Evolutionary conservation across 2,797 vertebrate species (phyloP).

Genomic region (Darevskia nairensis): DNA sequence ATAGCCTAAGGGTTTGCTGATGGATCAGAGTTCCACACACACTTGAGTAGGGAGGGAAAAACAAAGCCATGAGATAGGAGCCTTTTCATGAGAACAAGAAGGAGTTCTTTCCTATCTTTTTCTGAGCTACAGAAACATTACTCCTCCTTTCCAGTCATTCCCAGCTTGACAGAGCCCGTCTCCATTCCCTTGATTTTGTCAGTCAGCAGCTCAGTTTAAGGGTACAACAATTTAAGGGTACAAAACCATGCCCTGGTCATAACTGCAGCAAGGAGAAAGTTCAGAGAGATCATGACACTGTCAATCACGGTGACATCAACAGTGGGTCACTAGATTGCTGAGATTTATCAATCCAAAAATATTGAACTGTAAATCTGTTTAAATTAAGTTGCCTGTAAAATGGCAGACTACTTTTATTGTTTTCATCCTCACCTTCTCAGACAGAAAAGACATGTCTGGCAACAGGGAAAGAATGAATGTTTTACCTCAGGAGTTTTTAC

Average conservation of each 20-base stretch:
- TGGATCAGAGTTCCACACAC: neutral
- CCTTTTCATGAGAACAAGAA: conserved; percentile 32
- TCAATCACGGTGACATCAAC: neutral
- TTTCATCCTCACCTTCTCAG: neutral
- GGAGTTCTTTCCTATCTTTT: neutral
- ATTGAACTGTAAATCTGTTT: neutral
- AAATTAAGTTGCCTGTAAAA: neutral
- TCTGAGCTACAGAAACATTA: neutral
- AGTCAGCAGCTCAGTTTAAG: no score
- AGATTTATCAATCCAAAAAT: neutral
- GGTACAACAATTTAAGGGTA: neutral
- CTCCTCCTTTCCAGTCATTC: conserved; percentile 17
- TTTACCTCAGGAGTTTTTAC: neutral
- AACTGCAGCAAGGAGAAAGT: neutral
- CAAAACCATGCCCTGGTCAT: neutral
- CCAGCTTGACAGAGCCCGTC: neutral
- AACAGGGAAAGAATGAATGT: neutral
- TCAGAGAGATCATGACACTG: neutral
- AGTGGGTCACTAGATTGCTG: neutral
- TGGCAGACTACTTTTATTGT: neutral
- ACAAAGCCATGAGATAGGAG: conserved; percentile 18
- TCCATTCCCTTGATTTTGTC: neutral
- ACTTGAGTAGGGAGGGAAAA: neutral
- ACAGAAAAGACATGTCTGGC: neutral
- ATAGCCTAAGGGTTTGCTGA: neutral